phyloP scores from a whole-genome alignment of 2,797 vertebrate genomes.

The Schizopygopsis pylzovi region DNA sequence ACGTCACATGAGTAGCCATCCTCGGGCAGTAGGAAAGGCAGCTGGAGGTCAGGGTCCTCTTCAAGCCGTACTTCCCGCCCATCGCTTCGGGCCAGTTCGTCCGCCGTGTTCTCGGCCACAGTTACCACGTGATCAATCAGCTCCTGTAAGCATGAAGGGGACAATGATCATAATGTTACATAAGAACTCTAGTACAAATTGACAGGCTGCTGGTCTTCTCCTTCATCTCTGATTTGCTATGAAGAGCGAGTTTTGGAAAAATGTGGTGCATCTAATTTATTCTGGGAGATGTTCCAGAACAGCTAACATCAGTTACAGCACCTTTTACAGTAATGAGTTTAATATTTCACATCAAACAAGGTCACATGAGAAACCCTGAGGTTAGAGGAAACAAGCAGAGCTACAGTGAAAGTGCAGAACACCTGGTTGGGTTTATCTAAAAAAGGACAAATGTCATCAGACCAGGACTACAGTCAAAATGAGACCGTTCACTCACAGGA shows the following conservation, averaged over 20 bases:
- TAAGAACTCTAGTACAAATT: not conserved
- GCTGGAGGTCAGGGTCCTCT: slow-evolving; percentile 96
- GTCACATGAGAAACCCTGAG: not conserved
- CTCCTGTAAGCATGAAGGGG: slow-evolving; percentile 76
- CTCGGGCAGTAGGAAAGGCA: slow-evolving; percentile 96
- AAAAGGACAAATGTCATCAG: slow-evolving; percentile 14
- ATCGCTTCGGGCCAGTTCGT: slow-evolving; percentile 94
- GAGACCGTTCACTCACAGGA: slow-evolving; percentile 78
- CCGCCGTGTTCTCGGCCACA: slow-evolving; percentile 94
- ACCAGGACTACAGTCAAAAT: not conserved
- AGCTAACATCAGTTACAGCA: slow-evolving; percentile 17
- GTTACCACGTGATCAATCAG: slow-evolving; percentile 94
- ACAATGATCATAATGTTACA: not conserved
- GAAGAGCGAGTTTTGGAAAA: not conserved
- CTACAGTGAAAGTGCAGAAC: not conserved
- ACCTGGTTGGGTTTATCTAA: slow-evolving; percentile 6
- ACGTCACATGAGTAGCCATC: slow-evolving; percentile 99
- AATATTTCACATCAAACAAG: slow-evolving; percentile 14
- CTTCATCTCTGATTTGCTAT: not conserved
- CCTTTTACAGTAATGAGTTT: not conserved
- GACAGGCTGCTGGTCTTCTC: not conserved
- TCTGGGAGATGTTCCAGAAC: not conserved
- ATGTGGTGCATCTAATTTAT: not conserved
- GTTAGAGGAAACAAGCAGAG: not conserved
- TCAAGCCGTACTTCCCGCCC: slow-evolving; percentile 93